Conservation (phyloP, 2,113 vertebrate species). For the Andinoacara biseriatus region DNA sequence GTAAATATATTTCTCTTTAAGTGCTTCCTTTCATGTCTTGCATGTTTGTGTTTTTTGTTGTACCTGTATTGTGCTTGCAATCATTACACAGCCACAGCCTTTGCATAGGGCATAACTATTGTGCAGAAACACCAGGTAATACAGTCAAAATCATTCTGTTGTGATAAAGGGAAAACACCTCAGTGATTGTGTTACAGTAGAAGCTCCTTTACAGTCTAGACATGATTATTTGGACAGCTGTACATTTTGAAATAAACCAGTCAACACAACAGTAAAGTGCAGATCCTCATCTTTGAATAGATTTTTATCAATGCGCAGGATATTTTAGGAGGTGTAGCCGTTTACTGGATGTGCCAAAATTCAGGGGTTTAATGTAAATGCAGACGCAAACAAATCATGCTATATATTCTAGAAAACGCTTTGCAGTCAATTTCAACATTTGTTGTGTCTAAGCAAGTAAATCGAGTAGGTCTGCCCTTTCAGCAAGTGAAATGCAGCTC, state of each 20-base stretch:
- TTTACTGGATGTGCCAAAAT: background rate
- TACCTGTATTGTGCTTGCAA: background rate
- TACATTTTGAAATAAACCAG: background rate
- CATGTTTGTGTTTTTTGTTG: background rate
- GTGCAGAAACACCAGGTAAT: background rate
- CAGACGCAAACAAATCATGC: background rate
- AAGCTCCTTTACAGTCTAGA: background rate
- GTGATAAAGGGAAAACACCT: background rate
- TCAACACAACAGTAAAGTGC: background rate
- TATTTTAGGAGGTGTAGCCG: background rate
- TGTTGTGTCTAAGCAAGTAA: background rate
- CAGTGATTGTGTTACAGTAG: background rate
- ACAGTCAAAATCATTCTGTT: background rate
- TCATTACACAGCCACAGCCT: background rate
- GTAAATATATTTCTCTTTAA: background rate
- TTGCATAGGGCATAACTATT: background rate
- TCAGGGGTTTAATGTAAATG: background rate
- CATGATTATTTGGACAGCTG: background rate
- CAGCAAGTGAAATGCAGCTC: background rate
- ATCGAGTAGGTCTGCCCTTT: background rate
- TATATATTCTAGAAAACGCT: background rate
- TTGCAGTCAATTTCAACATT: background rate
- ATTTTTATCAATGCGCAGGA: background rate
- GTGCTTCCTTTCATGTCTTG: background rate
- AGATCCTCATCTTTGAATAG: background rate